Evolutionary conservation across 1,140 invertebrate species (phyloP).

Genomic region (Dendrolimus punctatus): DNA sequence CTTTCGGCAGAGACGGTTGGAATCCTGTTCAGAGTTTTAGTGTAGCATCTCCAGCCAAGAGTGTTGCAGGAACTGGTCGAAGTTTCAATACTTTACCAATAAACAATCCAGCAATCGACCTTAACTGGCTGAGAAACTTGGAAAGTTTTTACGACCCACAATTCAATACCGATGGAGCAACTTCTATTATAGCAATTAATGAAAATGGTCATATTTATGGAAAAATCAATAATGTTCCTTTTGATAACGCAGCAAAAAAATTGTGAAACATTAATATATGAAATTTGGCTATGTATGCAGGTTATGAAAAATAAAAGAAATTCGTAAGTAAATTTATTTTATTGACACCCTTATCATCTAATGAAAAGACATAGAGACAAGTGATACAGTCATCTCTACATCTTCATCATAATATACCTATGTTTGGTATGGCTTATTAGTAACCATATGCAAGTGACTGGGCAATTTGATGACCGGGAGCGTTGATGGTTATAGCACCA

Average conservation of each 20-base stretch:
- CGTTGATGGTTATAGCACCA: slow-evolving; percentile 43
- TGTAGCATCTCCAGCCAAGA: slow-evolving; percentile 10
- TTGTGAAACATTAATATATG: too few relatives aligned
- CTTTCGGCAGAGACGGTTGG: background rate
- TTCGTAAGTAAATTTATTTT: slow-evolving; percentile 10
- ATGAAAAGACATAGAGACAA: slow-evolving; percentile 36
- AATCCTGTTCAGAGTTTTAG: slow-evolving; percentile 11
- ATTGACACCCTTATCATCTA: slow-evolving; percentile 13
- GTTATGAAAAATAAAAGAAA: slow-evolving; percentile 1
- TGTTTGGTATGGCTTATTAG: slow-evolving; percentile 37
- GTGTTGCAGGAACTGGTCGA: slow-evolving; percentile 13
- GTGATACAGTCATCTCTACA: slow-evolving; percentile 36
- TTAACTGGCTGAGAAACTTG: slow-evolving; percentile 19
- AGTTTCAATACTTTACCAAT: slow-evolving; percentile 13
- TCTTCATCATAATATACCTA: slow-evolving; percentile 16
- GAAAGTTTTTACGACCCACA: slow-evolving; percentile 23
- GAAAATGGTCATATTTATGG: slow-evolving; percentile 34
- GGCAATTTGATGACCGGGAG: slow-evolving; percentile 44
- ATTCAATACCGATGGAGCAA: slow-evolving; percentile 16
- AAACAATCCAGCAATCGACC: slow-evolving; percentile 8
- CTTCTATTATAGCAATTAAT: slow-evolving; percentile 20
- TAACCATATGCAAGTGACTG: slow-evolving; percentile 39
- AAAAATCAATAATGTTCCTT: slow-evolving; percentile 22
- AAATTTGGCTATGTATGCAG: too few relatives aligned
- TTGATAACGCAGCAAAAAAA: slow-evolving; percentile 23